Conservation (phyloP, 2,888 invertebrate species). For the Thereva nobilitata region DNA sequence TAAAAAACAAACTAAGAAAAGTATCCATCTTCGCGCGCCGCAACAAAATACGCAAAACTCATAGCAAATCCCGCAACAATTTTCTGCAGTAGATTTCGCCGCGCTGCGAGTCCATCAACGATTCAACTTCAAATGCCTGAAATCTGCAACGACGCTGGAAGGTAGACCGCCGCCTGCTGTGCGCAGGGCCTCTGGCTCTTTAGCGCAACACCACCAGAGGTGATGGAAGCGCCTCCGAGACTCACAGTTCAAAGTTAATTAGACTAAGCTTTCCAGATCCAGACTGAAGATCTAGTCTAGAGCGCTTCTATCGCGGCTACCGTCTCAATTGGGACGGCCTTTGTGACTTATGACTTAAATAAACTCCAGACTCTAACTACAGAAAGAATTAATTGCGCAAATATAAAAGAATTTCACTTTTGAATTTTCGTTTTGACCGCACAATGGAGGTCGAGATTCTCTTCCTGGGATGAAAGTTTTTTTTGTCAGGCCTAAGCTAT, state of each 20-base stretch:
- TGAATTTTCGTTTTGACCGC: neutral
- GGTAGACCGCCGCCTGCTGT: neutral
- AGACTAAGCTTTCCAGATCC: slow-evolving; percentile 1
- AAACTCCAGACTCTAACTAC: slow-evolving; percentile 3
- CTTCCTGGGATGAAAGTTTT: too few relatives aligned
- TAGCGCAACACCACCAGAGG: slow-evolving; percentile 2
- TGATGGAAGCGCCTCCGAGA: slow-evolving; percentile 2
- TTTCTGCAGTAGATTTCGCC: neutral
- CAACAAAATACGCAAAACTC: slow-evolving; percentile 10
- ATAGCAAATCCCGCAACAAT: neutral
- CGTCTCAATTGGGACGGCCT: neutral
- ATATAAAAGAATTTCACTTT: slow-evolving; percentile 32
- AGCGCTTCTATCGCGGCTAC: neutral
- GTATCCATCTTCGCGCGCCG: slow-evolving; percentile 4
- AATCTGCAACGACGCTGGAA: slow-evolving; percentile 1
- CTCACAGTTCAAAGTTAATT: slow-evolving; percentile 23
- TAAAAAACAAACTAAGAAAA: slow-evolving; percentile 12
- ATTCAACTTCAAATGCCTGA: slow-evolving; percentile 15
- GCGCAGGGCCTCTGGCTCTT: neutral
- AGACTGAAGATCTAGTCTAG: neutral
- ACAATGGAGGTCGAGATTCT: too few relatives aligned
- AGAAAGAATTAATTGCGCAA: slow-evolving; percentile 20
- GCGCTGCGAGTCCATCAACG: slow-evolving; percentile 20
- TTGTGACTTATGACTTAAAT: slow-evolving; percentile 18
- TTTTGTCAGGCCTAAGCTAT: too few relatives aligned